These are phyloP conservation scores for Megalonaias nervosa DNA, from an alignment of 1,140 invertebrate genomes.

Conservation along the genomic window DNA sequence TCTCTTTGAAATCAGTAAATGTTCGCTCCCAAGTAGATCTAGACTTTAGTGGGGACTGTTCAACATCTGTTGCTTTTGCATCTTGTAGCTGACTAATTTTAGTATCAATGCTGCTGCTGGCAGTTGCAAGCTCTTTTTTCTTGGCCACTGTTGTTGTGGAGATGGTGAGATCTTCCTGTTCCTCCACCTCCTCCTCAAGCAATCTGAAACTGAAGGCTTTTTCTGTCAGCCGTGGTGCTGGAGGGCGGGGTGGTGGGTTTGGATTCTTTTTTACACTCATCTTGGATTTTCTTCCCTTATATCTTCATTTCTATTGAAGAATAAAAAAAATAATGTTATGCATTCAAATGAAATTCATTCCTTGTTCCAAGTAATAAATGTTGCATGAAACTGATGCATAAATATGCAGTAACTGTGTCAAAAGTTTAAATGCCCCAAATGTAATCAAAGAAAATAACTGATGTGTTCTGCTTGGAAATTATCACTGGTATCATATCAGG, in stretches of 20 bases:
- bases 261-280: constrained; percentile 50
- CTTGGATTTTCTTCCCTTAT: background rate
- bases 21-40: background rate
- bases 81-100: background rate
- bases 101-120: too few species aligned
- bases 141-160: constrained; percentile 32
- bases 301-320: background rate
- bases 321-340: background rate
- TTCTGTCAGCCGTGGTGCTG: constrained; percentile 36
- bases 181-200: constrained; percentile 57
- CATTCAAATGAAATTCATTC: too few species aligned
- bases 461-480: too few species aligned
- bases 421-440: too few species aligned
- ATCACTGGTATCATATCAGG: too few species aligned
- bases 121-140: background rate
- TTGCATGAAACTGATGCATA: too few species aligned
- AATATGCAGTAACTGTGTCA: too few species aligned
- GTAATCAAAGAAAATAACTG: too few species aligned
- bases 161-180: constrained; percentile 58
- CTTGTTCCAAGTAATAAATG: too few species aligned
- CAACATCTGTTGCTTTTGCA: constrained; percentile 3
- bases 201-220: constrained; percentile 63
- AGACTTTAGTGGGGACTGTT: constrained; percentile 9
- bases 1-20: constrained; percentile 42
- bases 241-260: constrained; percentile 39